Conservation (phyloP, 2,113 vertebrate species). For the Menura novaehollandiae region DNA sequence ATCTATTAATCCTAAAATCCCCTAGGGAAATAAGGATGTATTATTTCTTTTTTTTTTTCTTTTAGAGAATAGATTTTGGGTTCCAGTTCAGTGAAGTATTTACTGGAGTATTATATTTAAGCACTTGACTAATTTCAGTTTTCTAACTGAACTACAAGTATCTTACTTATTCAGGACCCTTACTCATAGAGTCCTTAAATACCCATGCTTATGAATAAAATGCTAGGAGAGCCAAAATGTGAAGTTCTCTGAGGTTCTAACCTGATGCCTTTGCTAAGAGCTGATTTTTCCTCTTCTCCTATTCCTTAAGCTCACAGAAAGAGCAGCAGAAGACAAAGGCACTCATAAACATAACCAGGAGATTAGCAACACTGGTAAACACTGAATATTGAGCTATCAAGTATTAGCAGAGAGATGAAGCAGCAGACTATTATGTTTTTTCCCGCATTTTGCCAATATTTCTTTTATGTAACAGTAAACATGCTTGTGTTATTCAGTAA, state of each 20-base stretch:
- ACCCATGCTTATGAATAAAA: neutral
- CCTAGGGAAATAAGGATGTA: neutral
- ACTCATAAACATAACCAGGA: neutral
- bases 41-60: neutral
- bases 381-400: neutral
- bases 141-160: neutral
- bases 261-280: neutral
- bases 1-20: neutral
- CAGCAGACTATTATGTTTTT: neutral
- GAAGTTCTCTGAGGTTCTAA: neutral
- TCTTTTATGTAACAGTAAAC: neutral
- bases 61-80: neutral
- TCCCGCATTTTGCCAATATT: neutral
- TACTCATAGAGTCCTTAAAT: neutral
- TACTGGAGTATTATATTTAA: neutral
- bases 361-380: slow-evolving; percentile 4
- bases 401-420: neutral
- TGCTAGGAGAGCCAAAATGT: neutral
- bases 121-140: neutral
- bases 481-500: neutral
- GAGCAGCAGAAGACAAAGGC: neutral
- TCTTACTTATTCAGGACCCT: neutral
- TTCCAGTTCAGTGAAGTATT: neutral
- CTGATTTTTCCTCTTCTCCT: neutral
- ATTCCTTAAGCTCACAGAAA: neutral